phyloP scores from a whole-genome alignment of 2,888 invertebrate genomes.

The Galerucella pusilla region DNA sequence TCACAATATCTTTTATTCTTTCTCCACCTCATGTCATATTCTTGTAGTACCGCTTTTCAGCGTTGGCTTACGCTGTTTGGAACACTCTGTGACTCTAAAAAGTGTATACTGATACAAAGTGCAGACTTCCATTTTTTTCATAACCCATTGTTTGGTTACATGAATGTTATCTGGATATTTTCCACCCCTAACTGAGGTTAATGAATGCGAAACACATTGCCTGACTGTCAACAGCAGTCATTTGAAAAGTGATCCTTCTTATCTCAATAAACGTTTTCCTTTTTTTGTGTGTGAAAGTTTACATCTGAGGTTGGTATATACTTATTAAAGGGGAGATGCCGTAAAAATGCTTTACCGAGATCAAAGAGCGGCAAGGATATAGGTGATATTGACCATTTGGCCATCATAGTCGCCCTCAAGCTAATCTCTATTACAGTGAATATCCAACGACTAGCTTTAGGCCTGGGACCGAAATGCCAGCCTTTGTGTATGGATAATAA shows the following conservation, averaged over 20 bases:
- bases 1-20: too few species aligned
- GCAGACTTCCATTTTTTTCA: too few species aligned
- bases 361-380: conserved; percentile 20
- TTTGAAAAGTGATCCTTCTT: background rate
- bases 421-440: conserved; percentile 22
- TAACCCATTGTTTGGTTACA: too few species aligned
- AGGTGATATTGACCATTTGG: conserved; percentile 14
- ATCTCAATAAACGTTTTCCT: background rate
- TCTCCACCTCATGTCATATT: too few species aligned
- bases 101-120: too few species aligned
- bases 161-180: background rate
- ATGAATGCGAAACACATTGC: background rate
- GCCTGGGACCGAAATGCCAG: conserved; percentile 15
- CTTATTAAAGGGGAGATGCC: background rate
- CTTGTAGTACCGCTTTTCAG: too few species aligned
- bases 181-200: background rate
- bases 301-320: background rate
- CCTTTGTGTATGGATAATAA: conserved; percentile 25
- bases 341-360: conserved; percentile 14
- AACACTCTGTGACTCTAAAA: too few species aligned
- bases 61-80: too few species aligned
- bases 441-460: conserved; percentile 16
- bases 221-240: background rate
- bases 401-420: background rate
- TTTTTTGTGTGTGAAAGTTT: background rate